Evolutionary conservation across 2,888 invertebrate species (phyloP).

Genomic region (Scaptomyza caliginosa): DNA sequence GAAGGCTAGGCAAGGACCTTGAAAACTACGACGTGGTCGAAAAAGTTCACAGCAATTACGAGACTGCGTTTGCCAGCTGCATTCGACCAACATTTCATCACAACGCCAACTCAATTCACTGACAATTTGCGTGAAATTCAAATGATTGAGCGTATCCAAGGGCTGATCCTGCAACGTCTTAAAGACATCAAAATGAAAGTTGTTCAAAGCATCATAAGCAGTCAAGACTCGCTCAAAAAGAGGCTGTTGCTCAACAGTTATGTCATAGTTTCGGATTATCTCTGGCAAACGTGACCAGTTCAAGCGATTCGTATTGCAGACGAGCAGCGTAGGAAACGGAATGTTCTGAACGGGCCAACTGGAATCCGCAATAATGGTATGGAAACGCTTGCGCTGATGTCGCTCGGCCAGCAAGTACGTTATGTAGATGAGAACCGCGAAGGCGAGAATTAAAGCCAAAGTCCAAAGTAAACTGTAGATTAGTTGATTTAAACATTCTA

Average conservation of each 20-base stretch:
- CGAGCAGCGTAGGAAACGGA: constrained; percentile 80
- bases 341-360: constrained; percentile 77
- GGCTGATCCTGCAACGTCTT: constrained; percentile 15
- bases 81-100: constrained; percentile 81
- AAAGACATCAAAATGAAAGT: constrained; percentile 68
- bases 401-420: constrained; percentile 68
- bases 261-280: constrained; percentile 61
- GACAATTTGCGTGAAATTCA: constrained; percentile 78
- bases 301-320: constrained; percentile 82
- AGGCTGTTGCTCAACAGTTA: constrained; percentile 22
- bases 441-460: constrained; percentile 62
- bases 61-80: constrained; percentile 83
- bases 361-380: constrained; percentile 78
- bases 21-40: constrained; percentile 82
- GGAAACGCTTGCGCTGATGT: constrained; percentile 66
- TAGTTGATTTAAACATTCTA: too few relatives aligned
- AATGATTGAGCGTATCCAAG: constrained; percentile 64
- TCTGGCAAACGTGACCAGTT: constrained; percentile 80
- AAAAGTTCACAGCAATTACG: constrained; percentile 84
- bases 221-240: constrained; percentile 68
- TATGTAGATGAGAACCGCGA: constrained; percentile 67
- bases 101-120: constrained; percentile 82
- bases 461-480: constrained; percentile 70
- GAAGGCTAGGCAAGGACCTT: constrained; percentile 84
- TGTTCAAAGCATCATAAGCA: constrained; percentile 73